Conservation (phyloP, 1,140 invertebrate genomes). For the Heliothis subflexa region DNA sequence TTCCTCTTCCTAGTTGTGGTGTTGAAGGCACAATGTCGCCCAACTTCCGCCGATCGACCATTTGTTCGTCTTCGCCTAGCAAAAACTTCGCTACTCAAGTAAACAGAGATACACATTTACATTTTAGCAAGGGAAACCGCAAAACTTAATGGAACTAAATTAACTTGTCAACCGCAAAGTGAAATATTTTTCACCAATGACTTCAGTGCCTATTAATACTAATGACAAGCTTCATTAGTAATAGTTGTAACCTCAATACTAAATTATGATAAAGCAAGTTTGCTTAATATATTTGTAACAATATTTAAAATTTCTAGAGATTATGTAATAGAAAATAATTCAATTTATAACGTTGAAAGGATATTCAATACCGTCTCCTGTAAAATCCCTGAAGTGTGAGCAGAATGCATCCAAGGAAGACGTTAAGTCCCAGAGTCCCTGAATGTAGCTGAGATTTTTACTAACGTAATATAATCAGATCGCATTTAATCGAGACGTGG, state of each 20-base stretch:
- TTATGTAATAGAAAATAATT: no score
- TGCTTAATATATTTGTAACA: neutral
- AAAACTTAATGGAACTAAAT: constrained; percentile 19
- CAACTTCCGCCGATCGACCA: constrained; percentile 60
- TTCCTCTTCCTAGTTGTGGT: constrained; percentile 71
- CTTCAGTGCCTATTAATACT: constrained; percentile 12
- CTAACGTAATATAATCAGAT: neutral
- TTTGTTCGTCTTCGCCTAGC: constrained; percentile 39
- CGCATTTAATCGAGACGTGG: neutral
- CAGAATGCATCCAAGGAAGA: neutral
- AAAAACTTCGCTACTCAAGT: constrained; percentile 30
- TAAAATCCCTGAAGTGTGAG: neutral
- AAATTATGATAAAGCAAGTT: constrained; percentile 1
- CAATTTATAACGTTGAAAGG: neutral
- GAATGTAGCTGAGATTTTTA: neutral
- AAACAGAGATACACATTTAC: constrained; percentile 28
- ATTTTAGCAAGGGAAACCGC: constrained; percentile 9
- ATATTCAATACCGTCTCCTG: neutral
- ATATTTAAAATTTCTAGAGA: no score
- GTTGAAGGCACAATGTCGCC: constrained; percentile 45
- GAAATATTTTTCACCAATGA: constrained; percentile 31
- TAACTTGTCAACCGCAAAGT: constrained; percentile 15
- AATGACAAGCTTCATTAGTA: constrained; percentile 10
- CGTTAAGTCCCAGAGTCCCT: neutral
- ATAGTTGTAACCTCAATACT: neutral